Evolutionary conservation across 1,140 invertebrate species (phyloP), one percentile per base, ranked within the genome.

Genomic region (Cheumatopsyche charites): DNA sequence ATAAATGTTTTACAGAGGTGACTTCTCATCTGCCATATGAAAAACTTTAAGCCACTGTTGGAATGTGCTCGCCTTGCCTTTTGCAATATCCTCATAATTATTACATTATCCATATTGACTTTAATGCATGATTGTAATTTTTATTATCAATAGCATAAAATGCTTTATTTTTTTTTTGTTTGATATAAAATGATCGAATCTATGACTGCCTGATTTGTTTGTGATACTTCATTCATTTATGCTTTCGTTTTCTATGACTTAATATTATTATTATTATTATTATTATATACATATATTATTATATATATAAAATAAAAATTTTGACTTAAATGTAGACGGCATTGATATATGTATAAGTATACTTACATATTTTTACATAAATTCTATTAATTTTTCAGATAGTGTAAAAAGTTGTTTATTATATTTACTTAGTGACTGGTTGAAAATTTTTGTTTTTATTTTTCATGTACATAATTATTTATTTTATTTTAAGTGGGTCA

Each of bases 11-110:
- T 93, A 86, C 91, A 94, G 92, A 94, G 87, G 91, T 93, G 86
- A 92, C 89, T 86, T 91, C 91, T 85, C 88, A 91, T 86, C 91
- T 91, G 87, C 92, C 91, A 86, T 94, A 94, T 85, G 92, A 94
- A 88, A 93, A 93, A 88, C 90, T 94, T 86, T 92, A 90, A 90
- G 80, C 80, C 13, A 49, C 62, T 70, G 67, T 43, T 63, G 63
- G 70, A 67, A 68, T 74, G 68, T 41, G 63, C 47, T 66, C 41
- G 36, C 67, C 75, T 76, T 74, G 73, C 75, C 72, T 58, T 45
- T 65, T 45, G 58, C 69, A 70, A 72, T 62, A 67, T 36, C 55
- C 52, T 58, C 47, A 52, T 52, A 52, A 52, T 52, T 17, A 41
- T 61, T 58, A 13, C 26, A 52, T 21, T 61, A 42, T 69, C 41